phyloP scores from a whole-genome alignment of 2,113 vertebrate species.

The Dipodomys spectabilis region DNA sequence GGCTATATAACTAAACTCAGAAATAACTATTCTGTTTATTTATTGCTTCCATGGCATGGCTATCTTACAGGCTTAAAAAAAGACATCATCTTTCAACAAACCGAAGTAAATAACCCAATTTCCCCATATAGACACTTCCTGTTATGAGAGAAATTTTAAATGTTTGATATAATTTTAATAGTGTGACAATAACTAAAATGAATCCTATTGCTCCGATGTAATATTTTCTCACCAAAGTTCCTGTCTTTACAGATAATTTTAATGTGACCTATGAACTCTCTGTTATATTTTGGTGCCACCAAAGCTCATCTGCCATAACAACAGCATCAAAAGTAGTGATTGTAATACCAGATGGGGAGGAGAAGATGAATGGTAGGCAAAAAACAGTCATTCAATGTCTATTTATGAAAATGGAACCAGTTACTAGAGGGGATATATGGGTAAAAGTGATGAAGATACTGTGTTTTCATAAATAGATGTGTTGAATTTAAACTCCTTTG shows the following conservation, averaged over 20 bases:
- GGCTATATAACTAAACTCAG: constrained; percentile 15
- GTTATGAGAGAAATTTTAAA: background rate
- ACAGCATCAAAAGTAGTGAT: background rate
- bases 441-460: too few relatives aligned
- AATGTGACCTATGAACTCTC: background rate
- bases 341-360: too few relatives aligned
- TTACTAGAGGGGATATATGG: too few relatives aligned
- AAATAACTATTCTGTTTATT: background rate
- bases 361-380: too few relatives aligned
- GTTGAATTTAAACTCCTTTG: too few relatives aligned
- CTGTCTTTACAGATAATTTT: background rate
- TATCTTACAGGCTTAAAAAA: background rate
- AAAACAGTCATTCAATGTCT: too few relatives aligned
- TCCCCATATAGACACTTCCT: background rate
- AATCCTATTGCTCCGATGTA: background rate
- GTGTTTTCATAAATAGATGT: too few relatives aligned
- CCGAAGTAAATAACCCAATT: background rate
- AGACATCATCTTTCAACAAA: background rate
- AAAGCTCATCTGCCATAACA: background rate
- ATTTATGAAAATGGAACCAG: too few relatives aligned
- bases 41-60: background rate
- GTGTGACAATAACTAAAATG: background rate
- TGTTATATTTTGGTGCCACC: background rate
- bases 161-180: background rate
- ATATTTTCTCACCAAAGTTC: background rate